phyloP scores from a whole-genome alignment of 2,888 invertebrate species.

The Acanthosepion lycidas region DNA sequence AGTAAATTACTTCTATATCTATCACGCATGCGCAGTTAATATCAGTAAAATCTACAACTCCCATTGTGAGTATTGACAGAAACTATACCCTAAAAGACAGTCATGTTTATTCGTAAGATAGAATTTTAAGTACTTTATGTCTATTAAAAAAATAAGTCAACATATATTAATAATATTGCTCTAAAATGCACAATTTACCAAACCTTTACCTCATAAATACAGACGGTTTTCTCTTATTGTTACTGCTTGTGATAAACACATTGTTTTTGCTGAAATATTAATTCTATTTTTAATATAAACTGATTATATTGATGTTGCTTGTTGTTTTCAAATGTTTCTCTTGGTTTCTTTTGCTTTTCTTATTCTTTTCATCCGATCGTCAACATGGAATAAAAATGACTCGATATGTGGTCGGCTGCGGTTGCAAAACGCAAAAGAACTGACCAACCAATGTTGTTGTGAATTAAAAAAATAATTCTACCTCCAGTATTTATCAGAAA shows the following conservation, averaged over 20 bases:
- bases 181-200: too few species aligned
- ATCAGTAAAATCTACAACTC: too few species aligned
- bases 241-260: neutral
- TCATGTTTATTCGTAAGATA: too few species aligned
- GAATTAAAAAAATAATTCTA: neutral
- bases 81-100: too few species aligned
- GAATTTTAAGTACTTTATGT: too few species aligned
- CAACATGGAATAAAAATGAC: neutral
- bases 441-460: neutral
- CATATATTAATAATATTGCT: too few species aligned
- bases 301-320: neutral
- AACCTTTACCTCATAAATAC: neutral
- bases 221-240: neutral
- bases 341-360: neutral
- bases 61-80: too few species aligned
- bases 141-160: too few species aligned
- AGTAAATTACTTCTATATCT: too few species aligned
- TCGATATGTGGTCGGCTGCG: neutral
- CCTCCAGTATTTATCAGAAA: neutral
- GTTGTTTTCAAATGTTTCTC: neutral
- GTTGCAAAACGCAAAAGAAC: neutral
- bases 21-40: too few species aligned
- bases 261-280: neutral
- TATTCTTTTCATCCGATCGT: neutral
- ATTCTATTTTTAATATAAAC: constrained; percentile 21